Evolutionary conservation across 2,113 vertebrate species (phyloP).

Genomic region (Tragulus kanchil): DNA sequence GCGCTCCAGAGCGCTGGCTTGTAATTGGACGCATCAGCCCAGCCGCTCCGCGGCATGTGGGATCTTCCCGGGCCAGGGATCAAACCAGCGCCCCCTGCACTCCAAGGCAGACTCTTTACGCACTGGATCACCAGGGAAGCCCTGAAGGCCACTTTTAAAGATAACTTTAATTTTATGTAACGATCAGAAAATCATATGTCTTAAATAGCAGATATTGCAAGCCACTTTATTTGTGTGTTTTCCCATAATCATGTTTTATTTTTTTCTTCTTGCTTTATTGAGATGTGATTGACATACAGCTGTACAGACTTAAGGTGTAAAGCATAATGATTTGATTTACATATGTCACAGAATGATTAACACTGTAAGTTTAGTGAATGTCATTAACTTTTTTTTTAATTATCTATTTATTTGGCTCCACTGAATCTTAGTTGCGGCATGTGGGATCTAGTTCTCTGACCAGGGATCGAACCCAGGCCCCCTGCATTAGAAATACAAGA

Average conservation of each 20-base stretch:
- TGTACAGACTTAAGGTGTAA: not conserved
- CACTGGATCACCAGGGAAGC: too few species aligned
- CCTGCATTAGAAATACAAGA: too few species aligned
- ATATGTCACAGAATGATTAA: not conserved
- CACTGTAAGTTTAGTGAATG: not conserved
- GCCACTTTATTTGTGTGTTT: not conserved
- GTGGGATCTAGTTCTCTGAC: too few species aligned
- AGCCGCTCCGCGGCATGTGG: too few species aligned
- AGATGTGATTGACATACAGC: not conserved
- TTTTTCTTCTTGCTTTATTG: not conserved
- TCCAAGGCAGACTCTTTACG: too few species aligned
- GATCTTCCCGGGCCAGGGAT: too few species aligned
- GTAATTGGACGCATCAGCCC: too few species aligned
- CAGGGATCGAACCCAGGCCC: too few species aligned
- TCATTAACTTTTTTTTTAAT: not conserved
- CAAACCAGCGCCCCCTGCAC: too few species aligned
- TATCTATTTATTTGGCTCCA: too few species aligned
- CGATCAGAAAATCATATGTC: not conserved
- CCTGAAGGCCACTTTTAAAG: slow-evolving; percentile 8
- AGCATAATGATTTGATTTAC: not conserved
- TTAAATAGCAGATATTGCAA: not conserved
- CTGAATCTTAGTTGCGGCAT: too few species aligned
- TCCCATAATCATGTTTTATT: not conserved
- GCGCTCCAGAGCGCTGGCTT: too few species aligned
- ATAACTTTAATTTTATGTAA: slow-evolving; percentile 33